Base-by-base conservation (phyloP, 2,797 vertebrate species). In the Myripristis jacobus region DNA sequence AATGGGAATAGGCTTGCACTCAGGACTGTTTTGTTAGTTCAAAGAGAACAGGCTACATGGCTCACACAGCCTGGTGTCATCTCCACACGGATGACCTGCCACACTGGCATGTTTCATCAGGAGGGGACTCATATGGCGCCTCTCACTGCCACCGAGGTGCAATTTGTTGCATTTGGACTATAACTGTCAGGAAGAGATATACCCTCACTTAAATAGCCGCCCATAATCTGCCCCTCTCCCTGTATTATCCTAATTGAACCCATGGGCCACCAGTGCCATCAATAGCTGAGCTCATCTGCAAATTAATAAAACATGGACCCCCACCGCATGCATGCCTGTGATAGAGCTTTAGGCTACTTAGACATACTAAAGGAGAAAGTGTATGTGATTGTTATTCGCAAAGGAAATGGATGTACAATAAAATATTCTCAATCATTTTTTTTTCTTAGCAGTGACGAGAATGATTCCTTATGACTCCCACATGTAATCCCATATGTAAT, bases 101-200 rank as follows among this genome's bases (percentile, higher is more conserved):
- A 86, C 89, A 69, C 81, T 68, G 79, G 80, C 83, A 76, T 88
- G 88, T 86, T 91, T 88, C 87, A 88, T 91, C 86, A 79, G 84
- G 83, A 73, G 65, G 82, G 88, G 82, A 85, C 85, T 82, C 83
- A 87, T 87, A 83, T 78, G 90, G 90, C 79, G 86, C 89, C 85
- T 76, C 83, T 91, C 78, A 67, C 80, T 75, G 84, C 88, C 92
- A 83, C 92, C 79, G 50, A 91, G 89, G 91, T 89, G 88, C 92
- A 94, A 93, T 94, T 93, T 92, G 91, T 93, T 93, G 88, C 92
- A 87, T 94, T 92, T 92, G 88, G 91, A 92, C 92, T 82, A 93
- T 94, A 94, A 94, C 92, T 94, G 94, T 94, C 94, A 93, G 84
- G 90, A 93, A 94, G 93, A 94, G 91, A 93, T 94, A 94, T 90